Base-by-base conservation (phyloP, 2,888 invertebrate species). In the Sinhomidia bicolor region DNA sequence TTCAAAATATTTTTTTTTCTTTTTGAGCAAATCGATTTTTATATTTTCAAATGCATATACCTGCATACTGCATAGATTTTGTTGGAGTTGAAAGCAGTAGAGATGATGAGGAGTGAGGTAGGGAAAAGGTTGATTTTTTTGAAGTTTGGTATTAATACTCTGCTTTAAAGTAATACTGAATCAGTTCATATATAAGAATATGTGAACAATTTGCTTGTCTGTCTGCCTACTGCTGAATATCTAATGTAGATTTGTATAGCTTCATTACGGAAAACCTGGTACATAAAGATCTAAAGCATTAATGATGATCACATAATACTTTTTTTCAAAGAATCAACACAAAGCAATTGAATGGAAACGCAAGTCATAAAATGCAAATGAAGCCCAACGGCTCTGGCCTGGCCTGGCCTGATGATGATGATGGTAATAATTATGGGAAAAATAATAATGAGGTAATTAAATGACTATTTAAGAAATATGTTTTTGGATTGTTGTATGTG, bases 351-450 rank as follows among this genome's bases (percentile, higher is more conserved):
- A 60, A 76, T 76, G 44, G 17, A 84, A 76, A 84, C 60, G 76
- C 32, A 83, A 54, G 84, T 84, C 84, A 74, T 84, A 84, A 84
- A 84, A n/a, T 84, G 84, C 60, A 84, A 84, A 84, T 84, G 84
- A 84, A 65, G 71, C 54, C 65, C 54, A 68, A 71, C 51, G 68
- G 71, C 51, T 68, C 44, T 78, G 23, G 12, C n/a, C n/a, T n/a
- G n/a, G n/a, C n/a, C n/a, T n/a, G n/a, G n/a, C n/a, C n/a, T n/a
- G n/a, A n/a, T n/a, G n/a, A n/a, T n/a, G n/a, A n/a, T 81, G 60
- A 41, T 47, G 68, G 17, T 78, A 51, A 71, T 68, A 82, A 82
- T 68, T 32, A 65, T 44, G 62, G 51, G 68, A 65, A 82, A 68
- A 32, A 82, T 47, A 81, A 81, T 65, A 81, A 81, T 60, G 65